These are phyloP conservation scores for Tapera naevia DNA, from an alignment of 2,797 vertebrate genomes.

Conservation along the genomic window DNA sequence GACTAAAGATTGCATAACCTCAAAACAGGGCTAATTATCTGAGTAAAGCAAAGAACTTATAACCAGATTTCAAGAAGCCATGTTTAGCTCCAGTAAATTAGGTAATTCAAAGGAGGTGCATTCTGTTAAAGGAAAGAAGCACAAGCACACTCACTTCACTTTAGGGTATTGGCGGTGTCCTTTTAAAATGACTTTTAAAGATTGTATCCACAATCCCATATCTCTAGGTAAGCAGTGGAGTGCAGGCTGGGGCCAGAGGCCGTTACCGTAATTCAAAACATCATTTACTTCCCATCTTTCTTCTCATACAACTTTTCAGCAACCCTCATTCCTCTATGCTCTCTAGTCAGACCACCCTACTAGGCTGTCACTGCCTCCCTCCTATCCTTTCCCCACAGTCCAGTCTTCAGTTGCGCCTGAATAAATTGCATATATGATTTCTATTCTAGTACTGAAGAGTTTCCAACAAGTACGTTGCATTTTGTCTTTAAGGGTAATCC, in stretches of 20 bases:
- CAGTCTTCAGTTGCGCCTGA: background rate
- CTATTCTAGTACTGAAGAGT: background rate
- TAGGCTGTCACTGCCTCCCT: background rate
- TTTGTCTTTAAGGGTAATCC: background rate
- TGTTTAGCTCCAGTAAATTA: background rate
- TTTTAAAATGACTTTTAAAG: background rate
- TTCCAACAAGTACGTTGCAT: background rate
- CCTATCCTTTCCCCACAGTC: background rate
- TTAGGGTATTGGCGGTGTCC: background rate
- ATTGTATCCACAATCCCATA: background rate
- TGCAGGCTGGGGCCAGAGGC: background rate
- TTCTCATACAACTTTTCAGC: background rate
- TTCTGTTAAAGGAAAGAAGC: background rate
- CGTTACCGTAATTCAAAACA: background rate
- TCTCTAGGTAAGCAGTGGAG: background rate
- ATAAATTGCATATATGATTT: background rate
- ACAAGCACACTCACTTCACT: background rate
- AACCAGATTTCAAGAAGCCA: background rate
- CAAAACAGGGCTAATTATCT: background rate
- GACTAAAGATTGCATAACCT: background rate
- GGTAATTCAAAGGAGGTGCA: background rate
- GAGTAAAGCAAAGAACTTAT: background rate
- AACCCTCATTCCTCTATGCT: background rate
- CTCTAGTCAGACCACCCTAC: background rate
- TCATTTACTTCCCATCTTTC: background rate